These are phyloP conservation scores for Brachyistius frenatus DNA, from an alignment of 2,113 vertebrate species.

Conservation along the genomic window DNA sequence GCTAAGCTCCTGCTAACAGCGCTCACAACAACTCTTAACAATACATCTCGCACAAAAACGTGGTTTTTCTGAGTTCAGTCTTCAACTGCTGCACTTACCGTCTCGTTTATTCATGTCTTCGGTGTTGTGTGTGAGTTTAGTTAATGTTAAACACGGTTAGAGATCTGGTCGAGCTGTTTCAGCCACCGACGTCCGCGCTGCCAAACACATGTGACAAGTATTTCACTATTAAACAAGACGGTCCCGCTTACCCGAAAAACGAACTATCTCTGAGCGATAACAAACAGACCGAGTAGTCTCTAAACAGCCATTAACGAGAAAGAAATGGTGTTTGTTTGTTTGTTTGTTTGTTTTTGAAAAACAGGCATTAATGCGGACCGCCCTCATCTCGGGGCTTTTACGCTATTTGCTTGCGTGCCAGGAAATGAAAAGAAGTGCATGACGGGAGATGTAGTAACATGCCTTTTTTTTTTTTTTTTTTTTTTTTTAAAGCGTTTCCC, in stretches of 20 bases:
- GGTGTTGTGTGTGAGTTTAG: not conserved
- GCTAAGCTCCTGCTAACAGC: not conserved
- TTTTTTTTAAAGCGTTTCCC: not conserved
- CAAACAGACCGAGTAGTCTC: not conserved
- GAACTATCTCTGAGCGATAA: fast-evolving
- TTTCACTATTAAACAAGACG: conserved; percentile 2
- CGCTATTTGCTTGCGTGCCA: conserved; percentile 49
- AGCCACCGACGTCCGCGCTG: not conserved
- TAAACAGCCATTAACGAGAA: not conserved
- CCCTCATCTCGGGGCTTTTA: conserved; percentile 34
- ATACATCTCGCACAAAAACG: not conserved
- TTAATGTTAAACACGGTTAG: not conserved
- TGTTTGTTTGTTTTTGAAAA: conserved; percentile 19
- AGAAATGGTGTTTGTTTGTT: not conserved
- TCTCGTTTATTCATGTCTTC: conserved; percentile 79
- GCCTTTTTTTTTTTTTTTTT: not conserved
- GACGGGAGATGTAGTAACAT: conserved; percentile 73
- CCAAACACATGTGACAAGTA: not conserved
- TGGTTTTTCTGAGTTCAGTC: not conserved
- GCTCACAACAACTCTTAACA: not conserved
- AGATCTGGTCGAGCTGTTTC: not conserved
- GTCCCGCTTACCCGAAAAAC: not conserved
- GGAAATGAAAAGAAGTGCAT: conserved; percentile 48
- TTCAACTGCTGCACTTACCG: conserved; percentile 59
- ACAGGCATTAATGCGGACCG: conserved; percentile 51